Evolutionary conservation across 2,113 vertebrate species (phyloP), one percentile per base, ranked within the genome.

Genomic region (Cebus imitator): DNA sequence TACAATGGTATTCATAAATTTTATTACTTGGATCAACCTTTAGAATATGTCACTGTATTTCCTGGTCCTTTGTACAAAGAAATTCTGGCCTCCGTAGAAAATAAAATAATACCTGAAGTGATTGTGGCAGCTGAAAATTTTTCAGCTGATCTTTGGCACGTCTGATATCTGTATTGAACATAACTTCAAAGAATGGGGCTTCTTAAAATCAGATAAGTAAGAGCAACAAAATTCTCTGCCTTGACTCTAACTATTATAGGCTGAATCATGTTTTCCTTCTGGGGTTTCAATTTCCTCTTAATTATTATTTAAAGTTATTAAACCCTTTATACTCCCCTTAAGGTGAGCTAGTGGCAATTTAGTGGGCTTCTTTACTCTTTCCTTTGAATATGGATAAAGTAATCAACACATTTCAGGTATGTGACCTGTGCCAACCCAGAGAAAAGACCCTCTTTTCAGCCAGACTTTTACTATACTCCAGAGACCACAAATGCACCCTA

Each of bases 21-120:
- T 30, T 66, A 43, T 18, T 76, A 73, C 7, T 43, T 93, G 90
- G 18, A 27, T 57, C 10, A 75, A 73, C 17, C 52, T 89, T 84
- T 89, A 72, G 91, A 95, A 86, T 48, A 40, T 83, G n/a, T 70
- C 72, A 72, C 37, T 52, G 8, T 58, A 13, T 57, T 66, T 86
- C 73, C 72, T 50, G 70, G 16, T 76, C 9, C 45, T 80, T 32
- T 75, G 55, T 50, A 68, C 30, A 93, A 66, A 40, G 35, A 75
- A 76, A 40, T 21, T 61, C 35, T 50, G 40, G 66, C 20, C 32
- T 81, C 35, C n/a, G 27, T 50, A 76, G 50, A 82, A 48, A 76
- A 61, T 68, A 55, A 90, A 48, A 20, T 95, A 14, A 23, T 45
- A 52, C 18, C 40, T 14, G 9, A 6, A 86, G 23, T 43, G 50